phyloP scores from a whole-genome alignment of 1,140 invertebrate species.

The Artemia franciscana region DNA sequence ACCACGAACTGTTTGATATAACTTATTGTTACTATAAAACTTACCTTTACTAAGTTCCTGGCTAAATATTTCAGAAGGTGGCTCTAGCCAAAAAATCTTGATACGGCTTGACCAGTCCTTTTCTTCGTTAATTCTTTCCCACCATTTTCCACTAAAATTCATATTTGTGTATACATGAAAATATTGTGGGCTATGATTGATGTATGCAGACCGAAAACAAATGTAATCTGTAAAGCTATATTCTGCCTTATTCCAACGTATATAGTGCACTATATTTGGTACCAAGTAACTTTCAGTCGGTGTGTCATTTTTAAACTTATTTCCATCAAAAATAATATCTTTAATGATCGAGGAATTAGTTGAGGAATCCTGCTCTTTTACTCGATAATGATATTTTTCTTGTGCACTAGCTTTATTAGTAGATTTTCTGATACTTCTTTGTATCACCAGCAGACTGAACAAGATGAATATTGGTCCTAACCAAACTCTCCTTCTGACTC shows the following conservation, averaged over 20 bases:
- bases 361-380: too few relatives aligned
- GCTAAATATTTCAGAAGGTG: conserved; percentile 15
- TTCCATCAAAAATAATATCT: too few relatives aligned
- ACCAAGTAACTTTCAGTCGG: conserved; percentile 9
- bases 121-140: conserved; percentile 6
- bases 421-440: too few relatives aligned
- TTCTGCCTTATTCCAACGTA: conserved; percentile 8
- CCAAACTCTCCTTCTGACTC: too few relatives aligned
- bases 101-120: conserved; percentile 5
- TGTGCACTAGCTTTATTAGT: too few relatives aligned
- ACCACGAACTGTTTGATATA: too few relatives aligned
- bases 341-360: too few relatives aligned
- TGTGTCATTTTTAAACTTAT: too few relatives aligned
- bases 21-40: too few relatives aligned
- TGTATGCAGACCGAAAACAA: conserved; percentile 13
- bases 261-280: conserved; percentile 17
- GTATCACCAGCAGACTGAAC: too few relatives aligned
- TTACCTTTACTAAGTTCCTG: conserved; percentile 11
- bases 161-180: conserved; percentile 17
- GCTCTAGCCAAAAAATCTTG: conserved; percentile 6
- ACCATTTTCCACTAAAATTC: conserved; percentile 10
- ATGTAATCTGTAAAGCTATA: conserved; percentile 10
- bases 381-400: too few relatives aligned
- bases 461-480: too few relatives aligned
- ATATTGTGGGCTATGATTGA: conserved; percentile 14